phyloP scores from a whole-genome alignment of 2,797 vertebrate genomes.

The Alectoris magna region DNA sequence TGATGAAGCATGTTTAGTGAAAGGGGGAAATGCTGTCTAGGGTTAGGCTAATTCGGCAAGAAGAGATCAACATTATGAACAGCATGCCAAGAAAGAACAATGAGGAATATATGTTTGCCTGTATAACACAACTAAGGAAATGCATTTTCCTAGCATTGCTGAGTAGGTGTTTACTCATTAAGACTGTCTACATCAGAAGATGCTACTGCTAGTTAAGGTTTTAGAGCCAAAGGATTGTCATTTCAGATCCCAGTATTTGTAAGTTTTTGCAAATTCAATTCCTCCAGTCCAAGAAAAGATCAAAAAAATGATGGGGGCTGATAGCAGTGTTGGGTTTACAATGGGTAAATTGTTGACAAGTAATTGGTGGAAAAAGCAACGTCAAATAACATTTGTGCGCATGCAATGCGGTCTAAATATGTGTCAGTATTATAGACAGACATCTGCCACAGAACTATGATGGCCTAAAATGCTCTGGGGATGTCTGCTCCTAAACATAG shows the following conservation, averaged over 20 bases:
- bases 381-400: neutral
- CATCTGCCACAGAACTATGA: neutral
- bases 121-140: slow-evolving; percentile 63
- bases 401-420: neutral
- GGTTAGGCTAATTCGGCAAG: slow-evolving; percentile 52
- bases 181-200: slow-evolving; percentile 20
- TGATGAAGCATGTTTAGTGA: slow-evolving; percentile 1
- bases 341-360: neutral
- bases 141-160: slow-evolving; percentile 64
- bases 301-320: neutral
- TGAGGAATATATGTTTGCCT: slow-evolving; percentile 33
- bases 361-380: neutral
- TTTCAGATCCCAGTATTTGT: slow-evolving; percentile 21
- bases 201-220: slow-evolving; percentile 25
- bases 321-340: neutral
- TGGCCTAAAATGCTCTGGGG: neutral
- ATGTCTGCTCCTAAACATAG: neutral
- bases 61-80: slow-evolving; percentile 44
- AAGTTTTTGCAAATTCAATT: neutral
- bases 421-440: neutral
- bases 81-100: slow-evolving; percentile 39
- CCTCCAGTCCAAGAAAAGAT: neutral
- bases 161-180: slow-evolving; percentile 61
- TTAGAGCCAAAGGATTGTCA: slow-evolving; percentile 40
- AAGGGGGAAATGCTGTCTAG: neutral